Evolutionary conservation across 2,113 vertebrate species (phyloP), one percentile per base, ranked within the genome.

Genomic region (Narcine bancroftii): DNA sequence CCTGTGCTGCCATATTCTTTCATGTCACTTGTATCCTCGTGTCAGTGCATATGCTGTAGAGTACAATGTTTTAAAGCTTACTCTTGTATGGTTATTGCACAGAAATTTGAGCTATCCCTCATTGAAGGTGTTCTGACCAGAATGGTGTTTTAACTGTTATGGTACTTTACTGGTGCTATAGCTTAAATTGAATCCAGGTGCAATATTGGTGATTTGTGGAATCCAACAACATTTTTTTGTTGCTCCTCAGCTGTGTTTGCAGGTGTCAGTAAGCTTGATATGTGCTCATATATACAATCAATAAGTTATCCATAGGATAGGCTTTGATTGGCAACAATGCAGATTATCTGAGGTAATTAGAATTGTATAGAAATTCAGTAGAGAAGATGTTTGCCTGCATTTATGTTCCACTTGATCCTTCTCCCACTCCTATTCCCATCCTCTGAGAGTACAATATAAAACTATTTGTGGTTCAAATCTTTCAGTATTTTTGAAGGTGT

Each of bases 151-250:
- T 33, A 85, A 36, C 33, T n/a, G 24, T 26, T 56, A 53, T 50
- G 79, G 26, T 0, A 53, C 13, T 33, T 11, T 6, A 83, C 24
- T 83, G 47, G 3, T 53, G 15, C 29, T n/a, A 13, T 3, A 47
- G 26, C 47, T 81, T 79, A 47, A 45, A 33, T 79, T 81, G 45
- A 81, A 45, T 81, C 77, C 77, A 81, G 45, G 77, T 76, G 73
- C 45, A 79, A 26, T 47, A 24, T 26, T n/a, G 47, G 47, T 83
- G 79, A 83, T 85, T 15, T 85, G 79, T 39, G 72, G 33, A 75
- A n/a, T 36, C 72, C 33, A 36, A 6, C 1, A 56, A 47, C 24
- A 53, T 85, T 50, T 85, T 79, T 85, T 50, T 85, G 47, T 24
- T 79, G 45, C 76, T 47, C 21, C 29, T 21, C 7, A 6, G 6